phyloP scores from a whole-genome alignment of 2,888 invertebrate species.

The Bombylius major region DNA sequence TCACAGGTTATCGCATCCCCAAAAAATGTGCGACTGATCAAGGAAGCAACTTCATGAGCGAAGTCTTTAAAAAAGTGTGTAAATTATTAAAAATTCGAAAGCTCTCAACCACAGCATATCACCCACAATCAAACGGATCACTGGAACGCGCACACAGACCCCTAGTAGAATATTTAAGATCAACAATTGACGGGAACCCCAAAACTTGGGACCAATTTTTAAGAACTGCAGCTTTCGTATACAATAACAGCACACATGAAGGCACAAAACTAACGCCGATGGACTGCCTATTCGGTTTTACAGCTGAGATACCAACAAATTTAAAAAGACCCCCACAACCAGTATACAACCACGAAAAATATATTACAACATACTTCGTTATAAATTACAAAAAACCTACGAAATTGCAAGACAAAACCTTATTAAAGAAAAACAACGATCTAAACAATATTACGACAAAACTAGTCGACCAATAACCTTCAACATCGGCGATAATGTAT shows the following conservation, averaged over 20 bases:
- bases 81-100: neutral
- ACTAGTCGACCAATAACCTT: neutral
- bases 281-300: neutral
- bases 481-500: too few relatives aligned
- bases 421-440: neutral
- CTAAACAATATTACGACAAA: conserved; percentile 1
- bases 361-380: neutral
- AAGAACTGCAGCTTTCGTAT: conserved; percentile 5
- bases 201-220: conserved; percentile 11
- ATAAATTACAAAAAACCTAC: conserved; percentile 1
- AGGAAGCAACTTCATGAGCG: neutral
- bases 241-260: conserved; percentile 1
- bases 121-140: conserved; percentile 4
- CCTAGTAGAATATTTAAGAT: conserved; percentile 4
- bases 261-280: conserved; percentile 7
- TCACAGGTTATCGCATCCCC: conserved; percentile 6
- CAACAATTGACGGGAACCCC: conserved; percentile 2
- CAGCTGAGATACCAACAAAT: neutral
- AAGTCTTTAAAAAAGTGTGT: neutral
- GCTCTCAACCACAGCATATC: neutral
- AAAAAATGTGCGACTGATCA: conserved; percentile 6
- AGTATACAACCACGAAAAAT: conserved; percentile 1
- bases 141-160: conserved; percentile 7
- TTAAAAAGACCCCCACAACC: neutral
- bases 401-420: conserved; percentile 1